Evolutionary conservation across 2,888 invertebrate genomes (phyloP), one percentile per base, ranked within the genome.

Genomic region (Sympetrum striolatum): DNA sequence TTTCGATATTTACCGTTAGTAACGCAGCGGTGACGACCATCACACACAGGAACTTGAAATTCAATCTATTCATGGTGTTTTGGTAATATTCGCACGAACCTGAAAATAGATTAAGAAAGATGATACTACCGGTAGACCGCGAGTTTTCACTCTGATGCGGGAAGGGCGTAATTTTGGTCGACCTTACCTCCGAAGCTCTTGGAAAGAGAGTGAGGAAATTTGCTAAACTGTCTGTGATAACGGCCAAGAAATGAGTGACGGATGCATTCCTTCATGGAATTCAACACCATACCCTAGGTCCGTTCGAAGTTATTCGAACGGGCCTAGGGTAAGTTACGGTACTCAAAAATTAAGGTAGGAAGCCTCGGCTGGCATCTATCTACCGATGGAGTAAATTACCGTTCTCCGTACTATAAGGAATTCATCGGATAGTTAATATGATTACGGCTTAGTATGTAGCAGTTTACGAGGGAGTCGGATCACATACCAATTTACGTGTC

Each of bases 1-100:
- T 81, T 25, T 14, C 31, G 22, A 82, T 6, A 82, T 22, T 64
- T 37, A 86, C 86, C 37, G 86, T 64, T 37, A 86, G 86, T 1
- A 86, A n/a, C n/a, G 64, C 86, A 60, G 58, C 86, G 35, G 86
- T 86, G 37, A 86, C 1, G 37, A 86, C n/a, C 58, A 60, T 86
- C 37, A 86, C 37, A 12, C 60, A 64, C 39, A 86, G 35, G 37
- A 86, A 58, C n/a, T n/a, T 58, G 22, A 86, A 60, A 22, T n/a
- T 86, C n/a, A 60, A 12, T 86, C 14, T 12, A n/a, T 37, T 22
- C 86, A 86, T 86, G 31, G 6, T 44, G 25, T 10, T 35, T 53
- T 53, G 12, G 18, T 37, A 4, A 22, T 18, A 22, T n/a, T 60
- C 60, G 35, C 22, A 37, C 37, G 1, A 39, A 39, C 39, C 86